phyloP scores from a whole-genome alignment of 2,113 vertebrate species.

The Australoheros scitulus region DNA sequence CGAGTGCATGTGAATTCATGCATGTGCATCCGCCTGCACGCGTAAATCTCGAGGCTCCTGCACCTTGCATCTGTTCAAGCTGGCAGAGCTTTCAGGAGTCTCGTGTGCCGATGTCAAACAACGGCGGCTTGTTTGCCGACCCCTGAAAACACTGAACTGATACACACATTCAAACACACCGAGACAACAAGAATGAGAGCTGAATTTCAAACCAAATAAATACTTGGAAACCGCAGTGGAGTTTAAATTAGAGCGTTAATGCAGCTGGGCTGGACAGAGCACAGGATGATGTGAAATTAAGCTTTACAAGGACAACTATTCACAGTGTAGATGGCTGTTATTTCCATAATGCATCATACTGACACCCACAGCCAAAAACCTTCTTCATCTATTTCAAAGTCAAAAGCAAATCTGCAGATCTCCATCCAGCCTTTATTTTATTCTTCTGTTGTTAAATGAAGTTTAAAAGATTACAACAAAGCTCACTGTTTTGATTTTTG shows the following conservation, averaged over 20 bases:
- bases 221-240: not conserved
- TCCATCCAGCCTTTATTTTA: not conserved
- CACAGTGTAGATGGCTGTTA: not conserved
- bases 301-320: slow-evolving; percentile 19
- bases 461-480: not conserved
- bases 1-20: not conserved
- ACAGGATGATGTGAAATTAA: not conserved
- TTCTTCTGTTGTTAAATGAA: not conserved
- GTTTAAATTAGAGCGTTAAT: not conserved
- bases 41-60: slow-evolving; percentile 39
- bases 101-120: slow-evolving; percentile 61
- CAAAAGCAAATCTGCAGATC: not conserved
- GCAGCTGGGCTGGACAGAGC: slow-evolving; percentile 7
- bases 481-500: not conserved
- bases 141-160: slow-evolving; percentile 12
- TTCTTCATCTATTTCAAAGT: not conserved
- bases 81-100: slow-evolving; percentile 63
- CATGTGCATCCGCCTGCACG: not conserved
- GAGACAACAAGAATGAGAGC: slow-evolving; percentile 10
- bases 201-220: slow-evolving; percentile 39
- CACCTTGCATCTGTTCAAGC: slow-evolving; percentile 74
- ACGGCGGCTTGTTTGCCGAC: slow-evolving; percentile 71
- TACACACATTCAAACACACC: slow-evolving; percentile 38
- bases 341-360: slow-evolving; percentile 8
- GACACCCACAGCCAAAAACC: not conserved